phyloP scores from a whole-genome alignment of 2,888 invertebrate species.

The Caenorhabditis sp. region DNA sequence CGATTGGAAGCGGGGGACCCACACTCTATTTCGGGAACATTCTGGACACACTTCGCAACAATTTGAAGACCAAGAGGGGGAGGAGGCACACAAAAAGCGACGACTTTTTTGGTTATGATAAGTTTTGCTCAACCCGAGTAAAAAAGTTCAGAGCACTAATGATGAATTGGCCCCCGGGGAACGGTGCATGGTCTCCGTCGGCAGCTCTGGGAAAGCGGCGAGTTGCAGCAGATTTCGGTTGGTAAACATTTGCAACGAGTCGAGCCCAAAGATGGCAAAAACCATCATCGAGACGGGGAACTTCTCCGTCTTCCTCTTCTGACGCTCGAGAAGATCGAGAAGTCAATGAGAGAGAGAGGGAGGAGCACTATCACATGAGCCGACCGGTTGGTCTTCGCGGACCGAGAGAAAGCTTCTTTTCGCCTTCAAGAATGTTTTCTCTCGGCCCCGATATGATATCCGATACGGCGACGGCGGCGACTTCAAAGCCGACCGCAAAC shows the following conservation, averaged over 20 bases:
- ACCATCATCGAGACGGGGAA: not conserved
- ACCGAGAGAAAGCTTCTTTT: constrained; percentile 6
- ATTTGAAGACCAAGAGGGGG: constrained; percentile 2
- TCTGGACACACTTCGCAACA: constrained; percentile 30
- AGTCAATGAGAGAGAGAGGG: not conserved
- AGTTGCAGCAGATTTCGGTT: constrained; percentile 37
- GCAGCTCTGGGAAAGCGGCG: constrained; percentile 43
- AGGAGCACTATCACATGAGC: constrained; percentile 37
- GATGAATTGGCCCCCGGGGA: constrained; percentile 48
- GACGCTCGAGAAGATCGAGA: not conserved
- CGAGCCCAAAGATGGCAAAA: not conserved
- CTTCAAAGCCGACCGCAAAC: constrained; percentile 24
- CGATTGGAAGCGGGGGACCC: not conserved
- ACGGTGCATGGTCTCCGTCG: constrained; percentile 20
- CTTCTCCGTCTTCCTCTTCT: too few species aligned
- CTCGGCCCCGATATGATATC: constrained; percentile 48
- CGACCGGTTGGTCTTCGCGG: constrained; percentile 39
- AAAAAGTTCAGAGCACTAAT: constrained; percentile 54
- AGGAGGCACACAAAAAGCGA: constrained; percentile 13
- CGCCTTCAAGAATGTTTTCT: constrained; percentile 44
- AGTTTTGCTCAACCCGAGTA: constrained; percentile 42
- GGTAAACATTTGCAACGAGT: constrained; percentile 43
- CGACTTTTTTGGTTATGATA: constrained; percentile 51
- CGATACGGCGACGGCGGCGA: constrained; percentile 50
- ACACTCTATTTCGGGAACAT: constrained; percentile 37